Evolutionary conservation across 2,888 invertebrate species (phyloP), one percentile per base, ranked within the genome.

Genomic region (Ichneumoninae sp.): DNA sequence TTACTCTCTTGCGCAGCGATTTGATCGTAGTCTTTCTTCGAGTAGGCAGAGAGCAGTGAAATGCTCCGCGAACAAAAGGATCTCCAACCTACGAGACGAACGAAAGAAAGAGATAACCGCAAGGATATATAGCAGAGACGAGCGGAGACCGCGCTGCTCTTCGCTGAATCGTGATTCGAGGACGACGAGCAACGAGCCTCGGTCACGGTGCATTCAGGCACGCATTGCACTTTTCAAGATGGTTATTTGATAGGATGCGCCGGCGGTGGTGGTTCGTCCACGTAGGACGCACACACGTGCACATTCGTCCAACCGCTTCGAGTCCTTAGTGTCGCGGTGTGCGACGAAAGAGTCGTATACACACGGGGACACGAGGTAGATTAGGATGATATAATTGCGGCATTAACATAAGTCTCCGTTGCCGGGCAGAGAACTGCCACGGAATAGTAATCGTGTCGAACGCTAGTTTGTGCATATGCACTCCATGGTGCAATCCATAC

Each of bases 301-400:
- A 66, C 19, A 66, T 10, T 63, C 60, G 13, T 26, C 7, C 36
- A 13, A 44, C 69, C 5, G 40, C 16, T 26, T 36, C 36, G 50
- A 26, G 30, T 44, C 26, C 57, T 57, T 8, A 76, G 36, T 50
- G 33, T 68, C 66, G 36, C 22, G 30, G 40, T 57, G 65, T 47
- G 47, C 69, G 52, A 65, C 65, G 65, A 75, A 75, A 50, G 63
- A 65, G 63, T n/a, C 52, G 33, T 60, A 65, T 68, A 76, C 73
- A 54, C 52, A 76, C 66, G 60, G 88, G 76, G 89, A 90, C 89
- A 91, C 89, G 89, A 89, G 89, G 91, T 91, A 93, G 93, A 93
- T 93, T 93, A 93, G 92, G 91, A 92, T 92, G 93, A 93, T 93
- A 93, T 93, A 93, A 93, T 93, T 93, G 93, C 92, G 90, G 90